Evolutionary conservation across 2,888 invertebrate species (phyloP).

Genomic region (Amphipoea lucens): DNA sequence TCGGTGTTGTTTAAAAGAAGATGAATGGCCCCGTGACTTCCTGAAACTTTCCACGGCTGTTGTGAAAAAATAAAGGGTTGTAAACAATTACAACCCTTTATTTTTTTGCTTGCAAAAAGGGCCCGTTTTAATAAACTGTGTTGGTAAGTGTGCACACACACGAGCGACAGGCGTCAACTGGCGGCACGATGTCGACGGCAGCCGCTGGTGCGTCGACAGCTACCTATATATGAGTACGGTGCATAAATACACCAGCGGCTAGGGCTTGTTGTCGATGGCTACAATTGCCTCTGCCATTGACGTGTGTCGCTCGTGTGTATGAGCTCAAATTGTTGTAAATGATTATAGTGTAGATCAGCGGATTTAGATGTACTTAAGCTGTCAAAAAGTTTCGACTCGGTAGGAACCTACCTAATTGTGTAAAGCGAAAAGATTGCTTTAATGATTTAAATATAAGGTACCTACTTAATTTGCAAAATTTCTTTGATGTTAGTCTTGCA

Average conservation of each 20-base stretch:
- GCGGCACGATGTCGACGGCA: too few relatives aligned
- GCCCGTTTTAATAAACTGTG: background rate
- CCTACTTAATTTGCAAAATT: background rate
- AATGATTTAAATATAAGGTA: background rate
- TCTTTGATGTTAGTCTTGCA: background rate
- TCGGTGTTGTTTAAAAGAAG: conserved; percentile 45
- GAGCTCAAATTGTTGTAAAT: background rate
- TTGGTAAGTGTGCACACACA: background rate
- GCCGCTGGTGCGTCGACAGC: too few relatives aligned
- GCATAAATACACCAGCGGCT: too few relatives aligned
- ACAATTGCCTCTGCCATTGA: background rate
- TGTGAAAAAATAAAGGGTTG: background rate
- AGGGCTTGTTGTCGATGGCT: too few relatives aligned
- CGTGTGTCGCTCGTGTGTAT: background rate
- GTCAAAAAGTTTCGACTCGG: background rate
- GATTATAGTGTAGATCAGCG: background rate
- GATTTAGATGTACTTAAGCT: background rate
- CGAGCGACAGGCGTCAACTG: background rate
- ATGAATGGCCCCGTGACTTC: conserved; percentile 38
- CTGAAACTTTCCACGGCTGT: conserved; percentile 24
- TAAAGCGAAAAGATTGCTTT: background rate
- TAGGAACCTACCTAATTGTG: background rate
- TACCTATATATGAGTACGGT: too few relatives aligned
- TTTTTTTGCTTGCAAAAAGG: background rate
- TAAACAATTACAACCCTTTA: background rate